phyloP scores from a whole-genome alignment of 2,113 vertebrate species.

The Tringa solitaria region DNA sequence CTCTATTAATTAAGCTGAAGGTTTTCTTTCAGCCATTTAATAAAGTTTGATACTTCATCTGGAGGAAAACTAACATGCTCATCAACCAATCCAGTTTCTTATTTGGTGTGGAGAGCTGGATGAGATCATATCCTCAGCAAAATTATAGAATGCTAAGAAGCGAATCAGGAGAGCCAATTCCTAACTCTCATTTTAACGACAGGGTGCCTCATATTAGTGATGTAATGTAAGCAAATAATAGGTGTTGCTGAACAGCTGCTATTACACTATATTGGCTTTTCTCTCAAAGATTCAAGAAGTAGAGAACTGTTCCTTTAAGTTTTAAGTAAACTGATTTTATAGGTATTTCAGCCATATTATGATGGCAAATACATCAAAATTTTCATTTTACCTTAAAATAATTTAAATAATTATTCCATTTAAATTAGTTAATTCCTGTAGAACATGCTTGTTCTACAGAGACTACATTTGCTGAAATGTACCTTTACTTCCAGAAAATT shows the following conservation, averaged over 20 bases:
- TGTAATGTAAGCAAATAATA: neutral
- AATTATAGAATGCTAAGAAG: neutral
- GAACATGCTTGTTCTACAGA: neutral
- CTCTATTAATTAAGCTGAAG: neutral
- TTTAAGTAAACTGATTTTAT: neutral
- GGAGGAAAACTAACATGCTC: neutral
- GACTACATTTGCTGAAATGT: neutral
- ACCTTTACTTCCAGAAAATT: neutral
- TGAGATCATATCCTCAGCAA: constrained; percentile 42
- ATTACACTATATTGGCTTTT: neutral
- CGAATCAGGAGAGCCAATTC: neutral
- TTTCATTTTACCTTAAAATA: neutral
- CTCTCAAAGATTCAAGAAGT: neutral
- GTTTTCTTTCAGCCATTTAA: neutral
- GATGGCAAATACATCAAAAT: neutral
- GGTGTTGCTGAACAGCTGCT: constrained; percentile 20
- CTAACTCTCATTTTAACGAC: neutral
- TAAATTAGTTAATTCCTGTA: neutral
- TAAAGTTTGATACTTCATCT: neutral
- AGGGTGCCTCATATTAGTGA: neutral
- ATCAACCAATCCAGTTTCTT: neutral
- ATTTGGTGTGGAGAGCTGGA: neutral
- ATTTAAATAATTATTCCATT: neutral
- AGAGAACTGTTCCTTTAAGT: neutral
- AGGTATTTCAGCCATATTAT: neutral